Evolutionary conservation across 2,888 invertebrate genomes (phyloP).

Genomic region (Ophion obscuratus): DNA sequence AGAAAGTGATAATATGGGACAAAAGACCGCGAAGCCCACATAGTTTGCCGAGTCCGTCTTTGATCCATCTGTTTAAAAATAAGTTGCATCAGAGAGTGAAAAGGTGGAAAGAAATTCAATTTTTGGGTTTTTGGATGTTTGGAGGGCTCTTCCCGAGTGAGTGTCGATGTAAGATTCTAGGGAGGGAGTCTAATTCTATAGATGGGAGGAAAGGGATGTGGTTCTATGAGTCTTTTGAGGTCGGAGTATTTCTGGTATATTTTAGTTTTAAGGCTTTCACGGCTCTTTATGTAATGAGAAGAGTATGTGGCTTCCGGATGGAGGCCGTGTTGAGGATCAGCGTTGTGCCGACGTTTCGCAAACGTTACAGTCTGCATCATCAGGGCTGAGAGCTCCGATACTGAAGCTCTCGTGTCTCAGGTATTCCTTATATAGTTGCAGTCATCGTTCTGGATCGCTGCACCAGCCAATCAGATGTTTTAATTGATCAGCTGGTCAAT

Average conservation of each 20-base stretch:
- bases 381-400: no score
- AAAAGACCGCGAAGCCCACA: constrained; percentile 43
- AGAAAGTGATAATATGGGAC: constrained; percentile 22
- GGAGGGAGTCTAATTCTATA: constrained; percentile 3
- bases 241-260: background rate
- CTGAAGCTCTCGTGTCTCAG: no score
- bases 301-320: no score
- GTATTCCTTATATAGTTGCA: no score
- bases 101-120: constrained; percentile 8
- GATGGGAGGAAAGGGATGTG: constrained; percentile 17
- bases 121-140: background rate
- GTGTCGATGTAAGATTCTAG: background rate
- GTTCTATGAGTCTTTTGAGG: background rate
- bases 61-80: constrained; percentile 63
- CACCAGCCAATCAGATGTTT: no score
- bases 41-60: background rate
- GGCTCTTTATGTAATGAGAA: no score
- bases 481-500: no score
- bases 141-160: background rate
- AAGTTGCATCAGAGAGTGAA: background rate
- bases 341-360: no score
- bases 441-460: no score
- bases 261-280: no score
- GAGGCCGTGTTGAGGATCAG: no score
- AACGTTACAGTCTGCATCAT: no score